Evolutionary conservation across 2,113 vertebrate genomes (phyloP), one percentile per base, ranked within the genome.

Genomic region (Onychostoma macrolepis): DNA sequence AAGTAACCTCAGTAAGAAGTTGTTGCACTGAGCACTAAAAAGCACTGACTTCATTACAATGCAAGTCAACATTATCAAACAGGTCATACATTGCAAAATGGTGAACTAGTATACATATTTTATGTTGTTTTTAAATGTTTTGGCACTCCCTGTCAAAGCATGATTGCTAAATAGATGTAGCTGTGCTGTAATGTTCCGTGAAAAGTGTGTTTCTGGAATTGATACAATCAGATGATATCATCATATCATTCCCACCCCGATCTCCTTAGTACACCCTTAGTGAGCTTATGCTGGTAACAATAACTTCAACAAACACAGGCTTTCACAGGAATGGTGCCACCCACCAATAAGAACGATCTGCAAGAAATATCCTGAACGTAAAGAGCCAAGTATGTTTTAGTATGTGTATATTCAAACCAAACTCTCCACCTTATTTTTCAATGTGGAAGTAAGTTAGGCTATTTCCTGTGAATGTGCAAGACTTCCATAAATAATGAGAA

Each of bases 231-330:
- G 36, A 81, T 81, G 58, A 81, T 45, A 13, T 43, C 58, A 81
- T 81, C 36, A 43, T 43, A 63, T 24, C 24, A 45, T 45, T 81
- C n/a, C 79, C 79, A 43, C 36, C 56, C 78, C n/a, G 8, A 38
- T n/a, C 9, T 79, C 2, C 21, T 21, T 6, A 17, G 19, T 19
- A 80, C 12, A 41, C 15, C 48, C 76, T 84, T 77, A 61, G 50
- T 77, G 86, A 86, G 77, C 65, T 43, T 7, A 71, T 33, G 50
- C 41, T 87, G 41, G 88, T 63, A 82, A 89, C 83, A 82, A 36
- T 72, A 76, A 85, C 83, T 69, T 41, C 56, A 28, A 81, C 41
- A 85, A 80, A 85, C 63, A 88, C 26, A 74, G 24, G 24, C 48
- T 79, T 30, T 79, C 28, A 33, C 30, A 28, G 28, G 19, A 33